These are phyloP conservation scores for Chromis chromis DNA, from an alignment of 2,797 vertebrate species.

Conservation along the genomic window DNA sequence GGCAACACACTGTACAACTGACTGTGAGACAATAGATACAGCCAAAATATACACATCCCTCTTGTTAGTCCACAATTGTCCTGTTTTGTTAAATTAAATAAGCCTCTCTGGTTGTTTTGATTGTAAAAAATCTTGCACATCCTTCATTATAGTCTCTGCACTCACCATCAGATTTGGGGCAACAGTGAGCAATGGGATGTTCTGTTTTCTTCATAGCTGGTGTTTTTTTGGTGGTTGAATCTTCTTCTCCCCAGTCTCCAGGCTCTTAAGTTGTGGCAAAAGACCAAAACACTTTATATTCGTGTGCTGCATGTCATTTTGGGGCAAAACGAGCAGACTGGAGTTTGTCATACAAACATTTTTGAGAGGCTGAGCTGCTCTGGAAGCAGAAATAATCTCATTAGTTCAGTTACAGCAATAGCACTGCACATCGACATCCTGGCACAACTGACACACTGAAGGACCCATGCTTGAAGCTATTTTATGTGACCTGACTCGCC, in stretches of 20 bases:
- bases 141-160: constrained; percentile 18
- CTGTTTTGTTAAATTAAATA: constrained; percentile 19
- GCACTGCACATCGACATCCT: background rate
- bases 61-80: background rate
- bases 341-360: constrained; percentile 38
- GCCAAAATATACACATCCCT: constrained; percentile 18
- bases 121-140: background rate
- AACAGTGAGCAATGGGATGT: background rate
- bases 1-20: constrained; percentile 25
- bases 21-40: constrained; percentile 21
- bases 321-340: constrained; percentile 17
- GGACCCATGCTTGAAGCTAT: background rate
- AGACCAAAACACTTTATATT: constrained; percentile 3
- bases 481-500: constrained; percentile 11
- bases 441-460: background rate
- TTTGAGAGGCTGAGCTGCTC: constrained; percentile 52
- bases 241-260: constrained; percentile 1
- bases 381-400: constrained; percentile 33
- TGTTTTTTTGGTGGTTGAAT: constrained; percentile 19
- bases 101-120: background rate
- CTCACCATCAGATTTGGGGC: background rate
- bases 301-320: constrained; percentile 11
- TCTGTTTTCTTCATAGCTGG: constrained; percentile 21
- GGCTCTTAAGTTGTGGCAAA: constrained; percentile 23
- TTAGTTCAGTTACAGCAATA: constrained; percentile 26